Evolutionary conservation across 2,797 vertebrate species (phyloP).

Genomic region (Pelobates cultripes): DNA sequence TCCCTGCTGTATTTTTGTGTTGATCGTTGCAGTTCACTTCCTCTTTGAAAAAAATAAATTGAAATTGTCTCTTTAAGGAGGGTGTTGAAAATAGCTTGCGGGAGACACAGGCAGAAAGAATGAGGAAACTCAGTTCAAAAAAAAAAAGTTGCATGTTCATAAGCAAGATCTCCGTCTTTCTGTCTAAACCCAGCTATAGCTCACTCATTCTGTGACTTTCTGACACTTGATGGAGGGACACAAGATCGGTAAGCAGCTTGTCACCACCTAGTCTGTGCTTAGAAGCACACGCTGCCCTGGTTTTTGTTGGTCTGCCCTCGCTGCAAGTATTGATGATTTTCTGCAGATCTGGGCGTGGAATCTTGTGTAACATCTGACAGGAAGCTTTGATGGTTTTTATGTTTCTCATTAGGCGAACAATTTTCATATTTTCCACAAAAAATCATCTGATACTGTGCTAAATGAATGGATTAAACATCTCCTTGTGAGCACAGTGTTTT

Average conservation of each 20-base stretch:
- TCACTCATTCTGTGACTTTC: background rate
- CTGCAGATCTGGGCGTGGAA: conserved; percentile 34
- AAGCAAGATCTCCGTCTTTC: background rate
- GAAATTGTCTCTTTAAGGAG: conserved; percentile 45
- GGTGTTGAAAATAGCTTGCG: conserved; percentile 27
- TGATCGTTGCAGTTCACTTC: conserved; percentile 33
- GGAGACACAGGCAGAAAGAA: conserved; percentile 28
- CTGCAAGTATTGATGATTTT: background rate
- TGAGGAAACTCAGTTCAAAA: conserved; percentile 33
- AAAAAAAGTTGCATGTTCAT: conserved; percentile 5
- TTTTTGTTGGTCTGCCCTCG: too few relatives aligned
- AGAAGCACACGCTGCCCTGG: too few relatives aligned
- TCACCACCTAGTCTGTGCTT: too few relatives aligned
- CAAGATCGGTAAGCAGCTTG: conserved; percentile 15
- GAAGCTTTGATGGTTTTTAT: conserved; percentile 8
- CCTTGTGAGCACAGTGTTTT: background rate
- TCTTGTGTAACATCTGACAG: conserved; percentile 48
- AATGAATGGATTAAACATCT: too few relatives aligned
- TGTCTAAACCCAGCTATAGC: background rate
- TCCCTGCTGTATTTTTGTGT: background rate
- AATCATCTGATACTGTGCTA: too few relatives aligned
- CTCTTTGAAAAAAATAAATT: conserved; percentile 11
- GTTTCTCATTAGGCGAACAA: background rate
- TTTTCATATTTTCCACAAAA: background rate
- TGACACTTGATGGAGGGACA: conserved; percentile 25